Base-by-base conservation (phyloP, 2,888 invertebrate species). In the Branchinecta sandiegonensis region DNA sequence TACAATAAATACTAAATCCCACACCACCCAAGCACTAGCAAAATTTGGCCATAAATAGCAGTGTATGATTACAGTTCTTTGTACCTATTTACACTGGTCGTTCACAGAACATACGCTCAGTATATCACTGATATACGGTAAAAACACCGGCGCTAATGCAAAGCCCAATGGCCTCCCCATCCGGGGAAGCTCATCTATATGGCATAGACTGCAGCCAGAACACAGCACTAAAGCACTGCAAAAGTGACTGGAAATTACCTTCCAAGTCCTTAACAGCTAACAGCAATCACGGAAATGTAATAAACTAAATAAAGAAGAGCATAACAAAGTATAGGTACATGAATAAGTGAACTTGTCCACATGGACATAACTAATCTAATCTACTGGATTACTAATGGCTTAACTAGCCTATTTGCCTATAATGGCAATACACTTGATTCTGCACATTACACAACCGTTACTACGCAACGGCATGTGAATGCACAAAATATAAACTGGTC, bases 91-190 rank as follows among this genome's bases (percentile, higher is more conserved):
- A 56, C 56, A 56, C 56, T 56, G 66, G 69, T 73, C 77, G 92
- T 92, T 92, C 92, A 92, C 88, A 90, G 92, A 92, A 92, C 92
- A 87, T 92, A 92, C 91, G 83, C 79, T 80, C 85, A 85, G 91
- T 91, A 92, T 92, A 92, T 92, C 92, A 92, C 91, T 89, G 92
- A 92, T 92, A 92, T 92, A 92, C 92, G 89, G 89, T 89, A 88
- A 86, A 84, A 87, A 89, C 84, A 84, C 84, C 23, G 23, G 23
- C 23, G 23, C 23, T 23, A 23, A 23, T 23, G 23, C 23, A 23
- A 23, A 23, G 23, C 23, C 23, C 23, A 23, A 23, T 23, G 23
- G 23, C 23, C 23, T 23, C 23, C 23, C 23, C 23, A 23, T 23
- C 23, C 3, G 23, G 23, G 23, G 23, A 23, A 23, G 23, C 23